These are phyloP conservation scores for Rhodophaea formosa DNA, from an alignment of 2,888 invertebrate species.

Conservation along the genomic window DNA sequence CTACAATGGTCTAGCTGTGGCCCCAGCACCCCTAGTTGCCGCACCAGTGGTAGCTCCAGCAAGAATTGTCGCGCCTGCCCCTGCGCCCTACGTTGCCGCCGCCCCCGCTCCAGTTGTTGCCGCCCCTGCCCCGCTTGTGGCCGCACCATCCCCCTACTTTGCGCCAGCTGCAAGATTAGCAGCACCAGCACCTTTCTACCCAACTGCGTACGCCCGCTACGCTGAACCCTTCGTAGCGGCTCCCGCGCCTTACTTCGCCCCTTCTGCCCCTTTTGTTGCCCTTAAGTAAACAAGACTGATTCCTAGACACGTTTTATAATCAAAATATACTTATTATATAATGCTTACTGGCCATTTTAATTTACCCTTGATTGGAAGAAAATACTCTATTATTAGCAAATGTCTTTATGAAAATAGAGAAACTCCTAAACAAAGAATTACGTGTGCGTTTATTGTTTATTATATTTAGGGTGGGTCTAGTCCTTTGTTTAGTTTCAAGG, in stretches of 20 bases:
- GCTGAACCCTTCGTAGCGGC: constrained; percentile 33
- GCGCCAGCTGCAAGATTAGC: constrained; percentile 51
- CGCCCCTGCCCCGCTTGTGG: constrained; percentile 38
- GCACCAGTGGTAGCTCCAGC: constrained; percentile 57
- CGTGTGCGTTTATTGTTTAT: constrained; percentile 28
- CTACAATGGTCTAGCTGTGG: constrained; percentile 74
- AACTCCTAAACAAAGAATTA: constrained; percentile 27
- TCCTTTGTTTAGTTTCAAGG: constrained; percentile 46
- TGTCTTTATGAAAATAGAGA: not conserved
- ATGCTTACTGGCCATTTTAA: constrained; percentile 9
- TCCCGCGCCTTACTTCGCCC: constrained; percentile 47
- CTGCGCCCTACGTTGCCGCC: constrained; percentile 39
- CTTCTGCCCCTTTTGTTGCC: constrained; percentile 59
- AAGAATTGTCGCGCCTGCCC: constrained; percentile 33
- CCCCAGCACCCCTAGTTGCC: constrained; percentile 73
- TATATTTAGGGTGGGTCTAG: constrained; percentile 23
- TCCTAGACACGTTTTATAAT: constrained; percentile 40
- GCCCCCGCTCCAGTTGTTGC: constrained; percentile 35
- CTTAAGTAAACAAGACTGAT: constrained; percentile 58
- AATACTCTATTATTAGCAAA: not conserved
- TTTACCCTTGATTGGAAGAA: constrained; percentile 18
- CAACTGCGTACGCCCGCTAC: constrained; percentile 32
- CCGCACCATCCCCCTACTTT: constrained; percentile 42
- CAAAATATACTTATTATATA: constrained; percentile 30
- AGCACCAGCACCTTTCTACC: constrained; percentile 37